Evolutionary conservation across 2,113 vertebrate species (phyloP), one percentile per base, ranked within the genome.

Genomic region (Proterorhinus semilunaris): DNA sequence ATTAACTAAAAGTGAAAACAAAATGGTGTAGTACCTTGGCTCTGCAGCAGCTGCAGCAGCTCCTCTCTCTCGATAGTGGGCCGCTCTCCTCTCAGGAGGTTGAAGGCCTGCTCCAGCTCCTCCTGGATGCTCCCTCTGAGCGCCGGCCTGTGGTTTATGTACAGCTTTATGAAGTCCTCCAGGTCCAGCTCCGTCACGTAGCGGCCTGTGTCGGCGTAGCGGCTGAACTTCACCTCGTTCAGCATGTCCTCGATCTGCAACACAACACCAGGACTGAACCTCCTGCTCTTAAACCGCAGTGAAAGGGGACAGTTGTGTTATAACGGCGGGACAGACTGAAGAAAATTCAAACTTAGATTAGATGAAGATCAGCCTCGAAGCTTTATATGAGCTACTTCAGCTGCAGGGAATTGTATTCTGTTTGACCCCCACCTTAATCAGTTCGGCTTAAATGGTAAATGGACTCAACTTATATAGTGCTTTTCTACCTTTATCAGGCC

Each of bases 181-280:
- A 98, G 83, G 85, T 89, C 86, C 21, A 99, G 93, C 59, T 93
- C 80, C 4, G 91, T 94, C 43, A 93, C 92, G 61, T 95, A 92
- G 65, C 93, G 90, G 53, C 93, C 95, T 0, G 93, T 95, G 76
- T 96, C 94, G 0, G 84, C 93, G 11, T 94, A 96, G 27, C 93
- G 86, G 71, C 95, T 93, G 84, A 97, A 96, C 82, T 93, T 96
- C 59, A 98, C 83, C 82, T 99, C 96, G 0, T 96, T 98, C 67
- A 93, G 88, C 85, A 99, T 96, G 74, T 97, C 91, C 75, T 96
- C 95, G 62, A 96, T 89, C 98, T 98, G 82, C 27, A 36, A 17
- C 52, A 59, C 78, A 62, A 54, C 0, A 21, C 8, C 16, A 55
- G 27, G 27, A 12, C 55, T 12, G 55, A 58, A 58, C 21, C 10